Evolutionary conservation across 2,888 invertebrate species (phyloP), one percentile per base, ranked within the genome.

Genomic region (Callyntrura guangdongensis): DNA sequence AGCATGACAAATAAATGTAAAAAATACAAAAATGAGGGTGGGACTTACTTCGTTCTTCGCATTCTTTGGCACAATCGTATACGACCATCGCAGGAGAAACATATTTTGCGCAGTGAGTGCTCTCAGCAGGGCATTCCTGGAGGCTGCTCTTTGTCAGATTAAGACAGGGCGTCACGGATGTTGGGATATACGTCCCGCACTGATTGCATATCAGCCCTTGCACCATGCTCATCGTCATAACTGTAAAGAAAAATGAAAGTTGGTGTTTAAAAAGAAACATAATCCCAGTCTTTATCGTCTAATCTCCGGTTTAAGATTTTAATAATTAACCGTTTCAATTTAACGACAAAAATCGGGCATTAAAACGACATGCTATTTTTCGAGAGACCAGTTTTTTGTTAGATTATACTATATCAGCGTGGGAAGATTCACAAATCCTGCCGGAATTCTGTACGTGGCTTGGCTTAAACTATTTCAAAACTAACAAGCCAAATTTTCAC

Each of bases 91-190:
- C 93, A 17, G 92, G 93, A n/a, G 92, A 93, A 56, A 93, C 92
- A 83, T 93, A 93, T 77, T 94, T 94, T 83, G 93, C 92, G 88
- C 94, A 94, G 84, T 91, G 91, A 67, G 92, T 93, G 77, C 69
- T 91, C 0, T 89, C 87, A 11, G 90, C 6, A 17, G 93, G 92
- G 88, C 94, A 94, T 27, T 93, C 93, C 61, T 87, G 64, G 0
- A 93, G 85, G 47, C 90, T 88, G 5, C 27, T 74, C 22, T 77
- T 69, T 36, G 92, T 94, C 86, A 94, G 81, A 84, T 94, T 93
- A 17, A 85, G 93, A 89, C 94, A 94, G n/a, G 93, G 93, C 25
- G 93, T 93, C 25, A 94, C 93, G 17, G 93, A 93, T 6, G 92
- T 92, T 49, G 91, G 89, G 22, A 92, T 92, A 84, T 92, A 93